A percentile compares a stretch with the other conserved stretches of the same genome.
Evolutionary conservation across 2,113 vertebrate species (phyloP).

Genomic region (Loxodonta africana): DNA sequence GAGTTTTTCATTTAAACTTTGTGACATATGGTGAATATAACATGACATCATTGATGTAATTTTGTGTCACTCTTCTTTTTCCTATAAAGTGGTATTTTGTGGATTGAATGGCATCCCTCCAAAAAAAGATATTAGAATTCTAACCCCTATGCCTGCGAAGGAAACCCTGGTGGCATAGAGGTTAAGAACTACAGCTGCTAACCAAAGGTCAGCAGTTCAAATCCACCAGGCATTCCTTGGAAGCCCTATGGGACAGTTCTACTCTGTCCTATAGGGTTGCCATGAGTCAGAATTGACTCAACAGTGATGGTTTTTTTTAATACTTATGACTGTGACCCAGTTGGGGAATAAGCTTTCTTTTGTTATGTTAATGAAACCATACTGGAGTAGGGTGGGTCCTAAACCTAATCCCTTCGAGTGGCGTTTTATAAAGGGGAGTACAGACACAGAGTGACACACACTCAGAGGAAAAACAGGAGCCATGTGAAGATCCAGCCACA

Average conservation of each 20-base stretch:
- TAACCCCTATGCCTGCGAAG: background rate
- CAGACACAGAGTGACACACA: background rate
- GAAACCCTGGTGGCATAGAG: too few relatives aligned
- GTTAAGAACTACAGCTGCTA: too few relatives aligned
- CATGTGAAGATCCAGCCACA: background rate
- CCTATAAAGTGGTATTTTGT: background rate
- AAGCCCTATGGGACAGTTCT: too few relatives aligned
- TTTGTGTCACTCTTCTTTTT: conserved; percentile 34
- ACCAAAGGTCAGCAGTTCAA: too few relatives aligned
- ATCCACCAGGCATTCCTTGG: too few relatives aligned
- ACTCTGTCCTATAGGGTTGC: too few relatives aligned
- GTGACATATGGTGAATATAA: background rate
- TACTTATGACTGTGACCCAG: background rate
- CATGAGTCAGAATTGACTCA: too few relatives aligned
- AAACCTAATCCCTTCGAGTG: background rate
- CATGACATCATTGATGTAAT: background rate
- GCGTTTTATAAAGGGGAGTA: too few relatives aligned
- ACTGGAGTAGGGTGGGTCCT: background rate
- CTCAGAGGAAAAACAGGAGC: background rate
- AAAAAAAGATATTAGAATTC: background rate
- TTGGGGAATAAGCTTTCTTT: background rate
- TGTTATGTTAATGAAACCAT: background rate
- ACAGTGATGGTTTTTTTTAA: too few relatives aligned
- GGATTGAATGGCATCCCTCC: background rate
- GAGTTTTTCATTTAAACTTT: conserved; percentile 12